These are phyloP conservation scores for Tipula lateralis DNA, from an alignment of 2,888 invertebrate genomes.

Conservation along the genomic window DNA sequence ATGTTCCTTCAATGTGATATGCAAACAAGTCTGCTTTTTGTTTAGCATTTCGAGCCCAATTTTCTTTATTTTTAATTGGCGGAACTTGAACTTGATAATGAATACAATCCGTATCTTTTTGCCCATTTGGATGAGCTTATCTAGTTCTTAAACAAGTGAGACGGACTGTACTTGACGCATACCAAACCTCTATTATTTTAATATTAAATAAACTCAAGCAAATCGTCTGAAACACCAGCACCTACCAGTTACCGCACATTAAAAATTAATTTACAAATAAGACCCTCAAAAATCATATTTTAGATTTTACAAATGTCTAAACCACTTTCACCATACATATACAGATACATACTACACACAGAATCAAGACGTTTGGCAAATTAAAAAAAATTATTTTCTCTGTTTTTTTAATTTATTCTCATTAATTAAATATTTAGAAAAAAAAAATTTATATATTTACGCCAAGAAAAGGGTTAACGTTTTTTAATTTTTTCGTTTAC, in stretches of 20 bases:
- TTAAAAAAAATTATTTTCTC: not conserved
- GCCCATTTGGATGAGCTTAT: too few relatives aligned
- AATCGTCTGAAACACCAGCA: not conserved
- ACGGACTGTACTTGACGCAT: too few relatives aligned
- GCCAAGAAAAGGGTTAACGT: conserved; percentile 19
- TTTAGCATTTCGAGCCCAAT: too few relatives aligned
- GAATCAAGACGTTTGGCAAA: conserved; percentile 11
- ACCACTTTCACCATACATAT: not conserved
- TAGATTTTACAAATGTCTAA: not conserved
- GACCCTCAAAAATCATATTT: not conserved
- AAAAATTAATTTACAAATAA: not conserved
- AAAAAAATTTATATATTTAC: not conserved
- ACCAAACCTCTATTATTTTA: too few relatives aligned
- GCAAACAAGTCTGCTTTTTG: too few relatives aligned
- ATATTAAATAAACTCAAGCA: not conserved
- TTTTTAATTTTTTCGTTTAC: not conserved
- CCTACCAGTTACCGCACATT: not conserved
- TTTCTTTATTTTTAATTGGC: too few relatives aligned
- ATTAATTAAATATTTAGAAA: not conserved
- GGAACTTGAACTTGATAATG: too few relatives aligned
- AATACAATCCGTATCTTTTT: too few relatives aligned
- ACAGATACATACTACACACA: not conserved
- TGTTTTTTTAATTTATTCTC: conserved; percentile 13
- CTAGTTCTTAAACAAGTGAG: too few relatives aligned
- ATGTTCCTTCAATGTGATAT: too few relatives aligned